A percentile compares a stretch with the other conserved stretches of the same genome.
phyloP scores from a whole-genome alignment of 37 sponge, comb jelly and placozoan genomes.

The Tethya wilhelma region DNA sequence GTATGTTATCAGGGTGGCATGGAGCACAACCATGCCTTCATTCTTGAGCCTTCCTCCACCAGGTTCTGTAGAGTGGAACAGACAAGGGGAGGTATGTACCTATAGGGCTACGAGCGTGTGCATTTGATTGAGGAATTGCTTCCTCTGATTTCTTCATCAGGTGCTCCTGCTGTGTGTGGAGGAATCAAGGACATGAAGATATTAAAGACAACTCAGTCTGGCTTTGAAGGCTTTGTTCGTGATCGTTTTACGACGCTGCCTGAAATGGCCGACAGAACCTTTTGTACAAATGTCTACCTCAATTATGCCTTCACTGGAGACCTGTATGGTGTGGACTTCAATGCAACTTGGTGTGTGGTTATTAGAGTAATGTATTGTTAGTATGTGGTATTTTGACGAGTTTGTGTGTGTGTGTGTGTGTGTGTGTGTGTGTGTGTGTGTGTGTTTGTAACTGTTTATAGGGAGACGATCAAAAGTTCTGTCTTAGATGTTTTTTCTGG shows the following conservation, averaged over 20 bases:
- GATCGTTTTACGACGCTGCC: slow-evolving; percentile 62
- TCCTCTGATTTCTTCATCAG: too few relatives aligned
- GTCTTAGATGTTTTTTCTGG: slow-evolving; percentile 65
- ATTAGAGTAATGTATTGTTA: neutral
- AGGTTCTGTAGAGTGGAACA: slow-evolving; percentile 47
- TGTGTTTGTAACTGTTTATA: neutral
- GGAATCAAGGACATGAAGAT: slow-evolving; percentile 62
- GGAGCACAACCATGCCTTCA: slow-evolving; percentile 69
- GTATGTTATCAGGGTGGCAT: slow-evolving; percentile 34
- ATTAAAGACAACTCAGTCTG: slow-evolving; percentile 71
- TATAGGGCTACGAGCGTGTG: too few relatives aligned
- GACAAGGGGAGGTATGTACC: slow-evolving; percentile 30
- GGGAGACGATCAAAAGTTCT: slow-evolving; percentile 19
- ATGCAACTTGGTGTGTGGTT: slow-evolving; percentile 37
- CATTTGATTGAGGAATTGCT: too few relatives aligned
- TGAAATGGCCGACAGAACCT: slow-evolving; percentile 39
- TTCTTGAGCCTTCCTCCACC: slow-evolving; percentile 15
- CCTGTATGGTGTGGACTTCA: slow-evolving; percentile 46
- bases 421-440: neutral
- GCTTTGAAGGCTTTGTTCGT: slow-evolving; percentile 62
- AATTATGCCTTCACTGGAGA: slow-evolving; percentile 29
- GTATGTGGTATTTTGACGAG: too few relatives aligned
- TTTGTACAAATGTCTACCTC: slow-evolving; percentile 42
- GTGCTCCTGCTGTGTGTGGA: slow-evolving; percentile 2
- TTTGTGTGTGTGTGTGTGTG: neutral